phyloP scores from a whole-genome alignment of 2,888 invertebrate genomes.

The Metellina segmentata region DNA sequence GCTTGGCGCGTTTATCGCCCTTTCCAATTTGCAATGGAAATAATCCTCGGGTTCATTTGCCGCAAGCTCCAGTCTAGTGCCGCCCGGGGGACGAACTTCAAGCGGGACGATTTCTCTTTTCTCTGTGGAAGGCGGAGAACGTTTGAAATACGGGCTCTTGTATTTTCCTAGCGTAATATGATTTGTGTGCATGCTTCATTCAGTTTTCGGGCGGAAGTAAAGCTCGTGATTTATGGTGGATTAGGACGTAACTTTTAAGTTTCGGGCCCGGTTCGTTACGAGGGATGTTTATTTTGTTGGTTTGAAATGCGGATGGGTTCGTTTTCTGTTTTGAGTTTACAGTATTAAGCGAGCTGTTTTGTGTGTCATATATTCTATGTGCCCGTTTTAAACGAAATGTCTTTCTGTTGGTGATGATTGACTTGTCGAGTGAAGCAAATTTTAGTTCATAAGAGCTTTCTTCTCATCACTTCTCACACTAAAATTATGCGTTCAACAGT shows the following conservation, averaged over 20 bases:
- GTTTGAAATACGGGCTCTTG: neutral
- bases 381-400: too few species aligned
- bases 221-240: slow-evolving; percentile 27
- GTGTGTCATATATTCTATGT: too few species aligned
- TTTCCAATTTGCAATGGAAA: slow-evolving; percentile 53
- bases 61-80: slow-evolving; percentile 6
- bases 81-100: too few species aligned
- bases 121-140: neutral
- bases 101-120: neutral
- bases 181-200: slow-evolving; percentile 28
- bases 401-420: too few species aligned
- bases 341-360: too few species aligned
- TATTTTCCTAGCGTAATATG: slow-evolving; percentile 37
- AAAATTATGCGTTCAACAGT: too few species aligned
- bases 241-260: slow-evolving; percentile 24
- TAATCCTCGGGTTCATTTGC: slow-evolving; percentile 59
- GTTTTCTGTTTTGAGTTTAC: too few species aligned
- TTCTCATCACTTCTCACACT: too few species aligned
- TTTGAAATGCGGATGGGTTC: neutral
- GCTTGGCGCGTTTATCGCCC: slow-evolving; percentile 60
- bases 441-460: too few species aligned
- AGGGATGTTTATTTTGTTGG: neutral
- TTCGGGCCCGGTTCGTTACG: neutral
- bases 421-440: too few species aligned
- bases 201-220: neutral